Evolutionary conservation across 2,113 vertebrate genomes (phyloP).

Genomic region (Catharus minimus): DNA sequence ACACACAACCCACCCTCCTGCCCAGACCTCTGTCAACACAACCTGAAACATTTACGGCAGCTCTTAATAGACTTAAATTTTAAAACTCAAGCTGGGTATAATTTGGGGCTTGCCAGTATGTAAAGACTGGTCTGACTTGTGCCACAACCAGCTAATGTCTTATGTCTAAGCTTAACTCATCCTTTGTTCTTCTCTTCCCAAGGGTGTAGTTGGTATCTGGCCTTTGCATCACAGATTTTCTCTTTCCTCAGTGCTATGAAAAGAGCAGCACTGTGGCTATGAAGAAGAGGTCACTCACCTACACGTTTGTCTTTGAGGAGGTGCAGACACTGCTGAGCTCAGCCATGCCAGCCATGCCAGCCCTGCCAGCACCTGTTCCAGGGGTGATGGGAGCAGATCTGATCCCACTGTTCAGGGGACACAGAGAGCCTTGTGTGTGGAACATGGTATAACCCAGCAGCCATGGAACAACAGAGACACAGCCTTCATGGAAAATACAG

Average conservation of each 20-base stretch:
- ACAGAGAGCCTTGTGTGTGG: not conserved
- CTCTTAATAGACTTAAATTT: not conserved
- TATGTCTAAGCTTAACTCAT: not conserved
- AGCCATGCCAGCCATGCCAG: accelerated
- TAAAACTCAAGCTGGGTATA: not conserved
- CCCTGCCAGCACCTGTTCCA: not conserved
- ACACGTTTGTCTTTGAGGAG: not conserved
- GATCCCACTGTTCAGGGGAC: accelerated
- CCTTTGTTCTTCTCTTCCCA: not conserved
- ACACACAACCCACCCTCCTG: not conserved
- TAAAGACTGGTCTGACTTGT: constrained; percentile 41
- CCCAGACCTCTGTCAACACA: not conserved
- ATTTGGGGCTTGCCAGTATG: not conserved
- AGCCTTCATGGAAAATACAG: not conserved
- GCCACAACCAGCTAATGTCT: not conserved
- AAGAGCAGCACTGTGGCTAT: not conserved
- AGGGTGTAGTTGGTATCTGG: not conserved
- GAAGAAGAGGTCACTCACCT: not conserved
- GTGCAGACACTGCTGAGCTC: not conserved
- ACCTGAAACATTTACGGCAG: not conserved
- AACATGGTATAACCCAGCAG: not conserved
- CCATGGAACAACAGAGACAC: not conserved
- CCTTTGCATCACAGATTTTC: not conserved
- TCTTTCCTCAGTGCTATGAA: not conserved
- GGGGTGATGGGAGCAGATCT: not conserved